Percentiles rank a stretch among this genome's conserved stretches.
Evolutionary conservation across 23 tunicate species (phyloP).

Genomic region (Ciona savignyi): DNA sequence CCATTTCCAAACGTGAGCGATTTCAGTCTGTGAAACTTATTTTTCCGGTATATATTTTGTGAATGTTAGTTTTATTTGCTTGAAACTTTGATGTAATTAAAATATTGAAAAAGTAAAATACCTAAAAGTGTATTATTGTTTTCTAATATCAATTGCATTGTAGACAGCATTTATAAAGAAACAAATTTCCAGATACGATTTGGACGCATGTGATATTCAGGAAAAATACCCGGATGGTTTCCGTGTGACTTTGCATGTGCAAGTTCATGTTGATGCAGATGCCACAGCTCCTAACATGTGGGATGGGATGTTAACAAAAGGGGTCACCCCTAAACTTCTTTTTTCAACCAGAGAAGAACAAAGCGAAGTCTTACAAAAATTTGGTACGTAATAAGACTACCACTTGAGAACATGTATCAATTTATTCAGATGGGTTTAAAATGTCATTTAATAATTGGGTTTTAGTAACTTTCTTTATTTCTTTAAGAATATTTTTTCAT

Average conservation of each 20-base stretch:
- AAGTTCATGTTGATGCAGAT: slow-evolving; percentile 35
- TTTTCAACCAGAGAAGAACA: slow-evolving; percentile 68
- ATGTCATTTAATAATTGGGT: too few species aligned
- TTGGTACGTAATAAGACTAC: slow-evolving; percentile 21
- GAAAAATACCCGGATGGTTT: slow-evolving; percentile 78
- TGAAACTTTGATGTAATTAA: too few species aligned
- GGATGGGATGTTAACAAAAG: slow-evolving; percentile 46
- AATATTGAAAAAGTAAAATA: too few species aligned
- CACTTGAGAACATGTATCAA: neutral
- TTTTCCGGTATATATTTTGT: neutral
- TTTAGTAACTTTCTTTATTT: too few species aligned
- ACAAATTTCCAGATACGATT: slow-evolving; percentile 53
- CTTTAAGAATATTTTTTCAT: too few species aligned
- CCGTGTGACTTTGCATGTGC: slow-evolving; percentile 48
- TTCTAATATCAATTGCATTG: too few species aligned
- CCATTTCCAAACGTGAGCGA: slow-evolving; percentile 55
- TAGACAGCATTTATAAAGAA: too few species aligned
- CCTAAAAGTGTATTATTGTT: too few species aligned
- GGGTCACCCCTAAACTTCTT: slow-evolving; percentile 58
- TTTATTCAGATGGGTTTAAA: too few species aligned
- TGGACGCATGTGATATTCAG: slow-evolving; percentile 80
- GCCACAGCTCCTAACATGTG: slow-evolving; percentile 14
- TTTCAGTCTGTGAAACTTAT: neutral
- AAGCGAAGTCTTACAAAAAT: slow-evolving; percentile 48
- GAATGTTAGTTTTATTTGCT: too few species aligned